Percentiles rank a stretch among this genome's conserved stretches.
Conservation (phyloP, 2,888 invertebrate species). For the Drosophila robusta region DNA sequence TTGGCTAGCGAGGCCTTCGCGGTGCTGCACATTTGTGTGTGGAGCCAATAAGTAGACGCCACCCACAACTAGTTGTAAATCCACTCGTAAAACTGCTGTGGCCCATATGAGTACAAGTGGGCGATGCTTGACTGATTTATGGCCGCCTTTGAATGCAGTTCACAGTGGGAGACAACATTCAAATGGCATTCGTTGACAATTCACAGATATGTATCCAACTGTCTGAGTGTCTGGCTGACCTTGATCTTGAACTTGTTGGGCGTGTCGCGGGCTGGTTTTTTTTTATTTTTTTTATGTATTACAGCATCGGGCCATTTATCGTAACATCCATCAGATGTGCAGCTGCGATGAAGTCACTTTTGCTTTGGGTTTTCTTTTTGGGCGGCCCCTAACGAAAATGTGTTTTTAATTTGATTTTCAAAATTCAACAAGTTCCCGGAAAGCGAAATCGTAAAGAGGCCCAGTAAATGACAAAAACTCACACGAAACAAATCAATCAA, state of each 20-base stretch:
- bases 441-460: conserved; percentile 38
- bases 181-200: conserved; percentile 67
- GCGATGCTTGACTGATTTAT: conserved; percentile 74
- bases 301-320: conserved; percentile 47
- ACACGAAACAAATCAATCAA: conserved; percentile 65
- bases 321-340: conserved; percentile 19
- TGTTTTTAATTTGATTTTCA: conserved; percentile 65
- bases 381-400: conserved; percentile 45
- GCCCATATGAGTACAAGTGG: conserved; percentile 45
- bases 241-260: conserved; percentile 75
- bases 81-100: conserved; percentile 46
- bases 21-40: conserved; percentile 55
- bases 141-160: conserved; percentile 62
- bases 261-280: conserved; percentile 21
- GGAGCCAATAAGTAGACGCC: conserved; percentile 61
- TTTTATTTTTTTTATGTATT: conserved; percentile 21
- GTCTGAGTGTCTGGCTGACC: conserved; percentile 38
- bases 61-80: conserved; percentile 61
- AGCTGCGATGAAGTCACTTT: conserved; percentile 47
- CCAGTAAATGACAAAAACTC: conserved; percentile 52
- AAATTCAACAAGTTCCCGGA: conserved; percentile 50
- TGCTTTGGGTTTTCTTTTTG: not conserved
- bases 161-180: conserved; percentile 65
- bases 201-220: conserved; percentile 17
- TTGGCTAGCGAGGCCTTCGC: conserved; percentile 34